Evolutionary conservation across 1,140 invertebrate genomes (phyloP).

Genomic region (Trichonephila inaurata): DNA sequence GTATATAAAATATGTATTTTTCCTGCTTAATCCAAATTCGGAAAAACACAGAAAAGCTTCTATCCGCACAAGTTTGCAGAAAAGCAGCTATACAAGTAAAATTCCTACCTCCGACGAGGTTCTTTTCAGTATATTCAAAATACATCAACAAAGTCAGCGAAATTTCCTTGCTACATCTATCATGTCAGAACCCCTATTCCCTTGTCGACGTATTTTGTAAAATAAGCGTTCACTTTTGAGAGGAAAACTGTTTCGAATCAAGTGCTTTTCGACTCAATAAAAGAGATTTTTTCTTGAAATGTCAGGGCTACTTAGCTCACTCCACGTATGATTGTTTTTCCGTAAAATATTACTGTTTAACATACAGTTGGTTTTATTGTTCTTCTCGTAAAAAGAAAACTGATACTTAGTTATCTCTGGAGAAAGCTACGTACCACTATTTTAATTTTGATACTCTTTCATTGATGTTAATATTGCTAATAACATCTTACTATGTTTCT

Average conservation of each 20-base stretch:
- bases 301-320: not conserved
- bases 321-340: not conserved
- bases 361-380: too few relatives aligned
- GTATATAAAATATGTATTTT: not conserved
- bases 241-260: not conserved
- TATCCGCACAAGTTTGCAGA: not conserved
- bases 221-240: slow-evolving; percentile 6
- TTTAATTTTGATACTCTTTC: too few relatives aligned
- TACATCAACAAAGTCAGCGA: not conserved
- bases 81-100: not conserved
- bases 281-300: not conserved
- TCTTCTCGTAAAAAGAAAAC: too few relatives aligned
- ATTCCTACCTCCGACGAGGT: not conserved
- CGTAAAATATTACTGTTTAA: not conserved
- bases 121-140: not conserved
- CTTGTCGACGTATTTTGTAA: not conserved
- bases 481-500: too few relatives aligned
- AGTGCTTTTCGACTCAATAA: not conserved
- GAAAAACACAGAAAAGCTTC: not conserved
- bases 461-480: too few relatives aligned
- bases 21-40: not conserved
- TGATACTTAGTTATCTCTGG: too few relatives aligned
- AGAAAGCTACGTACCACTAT: too few relatives aligned
- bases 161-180: slow-evolving; percentile 10
- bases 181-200: slow-evolving; percentile 7